Percentiles rank a stretch among this genome's conserved stretches.
Conservation (phyloP, 2,888 invertebrate species). For the Cataglyphis altisquamis region DNA sequence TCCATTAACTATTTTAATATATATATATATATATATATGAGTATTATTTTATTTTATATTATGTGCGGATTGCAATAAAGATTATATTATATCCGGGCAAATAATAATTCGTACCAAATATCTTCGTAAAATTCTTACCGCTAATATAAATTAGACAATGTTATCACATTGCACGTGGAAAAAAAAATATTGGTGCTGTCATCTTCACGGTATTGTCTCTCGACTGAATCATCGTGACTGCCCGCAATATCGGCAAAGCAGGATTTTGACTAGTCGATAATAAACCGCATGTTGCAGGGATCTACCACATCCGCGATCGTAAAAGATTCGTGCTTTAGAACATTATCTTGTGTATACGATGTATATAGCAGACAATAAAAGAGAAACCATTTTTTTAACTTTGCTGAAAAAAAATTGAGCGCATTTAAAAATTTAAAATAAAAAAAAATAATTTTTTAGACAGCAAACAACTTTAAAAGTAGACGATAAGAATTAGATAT, state of each 20-base stretch:
- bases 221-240: slow-evolving; percentile 22
- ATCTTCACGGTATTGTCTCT: slow-evolving; percentile 64
- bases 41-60: slow-evolving; percentile 8
- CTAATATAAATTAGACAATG: not conserved
- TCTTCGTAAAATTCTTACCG: not conserved
- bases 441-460: not conserved
- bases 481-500: too few relatives aligned
- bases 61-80: not conserved
- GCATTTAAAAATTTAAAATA: too few relatives aligned
- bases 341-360: slow-evolving; percentile 17
- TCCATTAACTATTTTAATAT: not conserved
- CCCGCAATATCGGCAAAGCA: slow-evolving; percentile 64
- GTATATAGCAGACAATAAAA: slow-evolving; percentile 24
- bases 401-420: not conserved
- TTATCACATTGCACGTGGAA: not conserved
- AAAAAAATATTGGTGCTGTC: slow-evolving; percentile 75
- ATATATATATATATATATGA: not conserved
- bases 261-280: slow-evolving; percentile 50
- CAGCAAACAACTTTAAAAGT: not conserved
- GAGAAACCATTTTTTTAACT: not conserved
- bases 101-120: not conserved
- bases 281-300: slow-evolving; percentile 49
- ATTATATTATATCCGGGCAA: not conserved
- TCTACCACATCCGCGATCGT: slow-evolving; percentile 60
- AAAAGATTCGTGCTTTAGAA: slow-evolving; percentile 38